Conservation (phyloP, 2,113 vertebrate species). For the Megaceryle maxima region DNA sequence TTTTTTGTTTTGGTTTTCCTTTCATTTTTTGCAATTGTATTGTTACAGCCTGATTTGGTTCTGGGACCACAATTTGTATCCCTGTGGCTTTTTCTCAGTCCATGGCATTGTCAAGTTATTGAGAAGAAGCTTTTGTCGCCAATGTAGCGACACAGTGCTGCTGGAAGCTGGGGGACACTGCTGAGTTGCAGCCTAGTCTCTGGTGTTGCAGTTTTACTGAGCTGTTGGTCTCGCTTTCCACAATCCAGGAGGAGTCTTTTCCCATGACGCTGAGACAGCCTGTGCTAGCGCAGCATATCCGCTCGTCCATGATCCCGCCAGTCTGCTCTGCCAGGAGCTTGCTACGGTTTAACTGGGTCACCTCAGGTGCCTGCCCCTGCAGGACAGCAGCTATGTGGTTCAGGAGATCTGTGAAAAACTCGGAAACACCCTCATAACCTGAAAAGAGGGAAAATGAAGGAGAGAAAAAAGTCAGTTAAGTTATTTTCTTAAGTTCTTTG, state of each 20-base stretch:
- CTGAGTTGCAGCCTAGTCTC: conserved; percentile 93
- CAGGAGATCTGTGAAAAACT: conserved; percentile 95
- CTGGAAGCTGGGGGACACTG: conserved; percentile 96
- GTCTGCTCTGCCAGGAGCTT: conserved; percentile 71
- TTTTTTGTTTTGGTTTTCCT: background rate
- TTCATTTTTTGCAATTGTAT: background rate
- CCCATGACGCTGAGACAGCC: conserved; percentile 82
- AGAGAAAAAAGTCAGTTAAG: background rate
- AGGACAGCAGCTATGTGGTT: conserved; percentile 92
- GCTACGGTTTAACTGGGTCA: conserved; percentile 71
- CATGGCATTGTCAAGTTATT: conserved; percentile 78
- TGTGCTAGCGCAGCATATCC: conserved; percentile 74
- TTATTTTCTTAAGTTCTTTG: background rate
- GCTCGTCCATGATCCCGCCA: conserved; percentile 66
- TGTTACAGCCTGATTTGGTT: conserved; percentile 29
- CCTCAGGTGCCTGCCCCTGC: conserved; percentile 80
- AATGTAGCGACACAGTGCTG: conserved; percentile 95
- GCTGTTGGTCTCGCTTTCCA: conserved; percentile 80
- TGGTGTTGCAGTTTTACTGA: conserved; percentile 85
- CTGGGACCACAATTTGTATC: background rate
- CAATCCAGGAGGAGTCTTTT: conserved; percentile 87
- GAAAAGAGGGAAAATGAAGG: background rate
- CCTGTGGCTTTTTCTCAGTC: conserved; percentile 54
- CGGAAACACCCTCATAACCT: conserved; percentile 96
- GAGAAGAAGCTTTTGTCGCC: conserved; percentile 96